Conservation (phyloP, 2,888 invertebrate genomes). For the Cephus pygmeus region DNA sequence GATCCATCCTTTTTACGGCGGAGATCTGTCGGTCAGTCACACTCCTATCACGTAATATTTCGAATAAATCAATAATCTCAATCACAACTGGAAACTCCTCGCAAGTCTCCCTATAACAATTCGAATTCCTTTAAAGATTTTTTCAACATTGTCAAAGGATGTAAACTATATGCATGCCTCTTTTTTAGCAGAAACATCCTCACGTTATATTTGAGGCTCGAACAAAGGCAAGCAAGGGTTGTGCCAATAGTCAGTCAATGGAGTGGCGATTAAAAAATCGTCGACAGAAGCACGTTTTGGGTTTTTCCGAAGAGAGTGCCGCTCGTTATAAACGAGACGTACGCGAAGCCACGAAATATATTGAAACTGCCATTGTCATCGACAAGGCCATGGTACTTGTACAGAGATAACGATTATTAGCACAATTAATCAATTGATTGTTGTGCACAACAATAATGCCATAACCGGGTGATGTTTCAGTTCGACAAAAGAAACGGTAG, state of each 20-base stretch:
- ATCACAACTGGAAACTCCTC: neutral
- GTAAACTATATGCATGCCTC: constrained; percentile 65
- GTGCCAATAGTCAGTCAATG: constrained; percentile 83
- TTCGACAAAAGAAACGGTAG: constrained; percentile 92
- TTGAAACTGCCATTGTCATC: constrained; percentile 94
- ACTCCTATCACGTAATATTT: neutral
- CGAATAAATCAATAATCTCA: neutral
- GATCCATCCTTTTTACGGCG: constrained; percentile 97
- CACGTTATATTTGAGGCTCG: constrained; percentile 97
- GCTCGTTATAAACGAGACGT: constrained; percentile 79
- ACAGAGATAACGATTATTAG: neutral
- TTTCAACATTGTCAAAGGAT: constrained; percentile 5
- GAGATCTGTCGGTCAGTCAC: constrained; percentile 93
- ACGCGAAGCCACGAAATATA: constrained; percentile 91
- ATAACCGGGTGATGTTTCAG: constrained; percentile 55
- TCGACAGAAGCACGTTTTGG: constrained; percentile 71
- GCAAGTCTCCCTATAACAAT: no score
- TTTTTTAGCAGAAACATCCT: constrained; percentile 94
- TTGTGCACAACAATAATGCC: neutral
- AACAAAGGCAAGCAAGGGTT: constrained; percentile 90
- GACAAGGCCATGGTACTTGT: constrained; percentile 90
- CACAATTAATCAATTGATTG: neutral
- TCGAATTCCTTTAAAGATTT: neutral
- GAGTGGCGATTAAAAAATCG: constrained; percentile 78
- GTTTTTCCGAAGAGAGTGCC: constrained; percentile 57